A percentile compares a stretch with the other conserved stretches of the same genome.
Evolutionary conservation across 2,888 invertebrate genomes (phyloP).

Genomic region (Cordylochernes scorpioides): DNA sequence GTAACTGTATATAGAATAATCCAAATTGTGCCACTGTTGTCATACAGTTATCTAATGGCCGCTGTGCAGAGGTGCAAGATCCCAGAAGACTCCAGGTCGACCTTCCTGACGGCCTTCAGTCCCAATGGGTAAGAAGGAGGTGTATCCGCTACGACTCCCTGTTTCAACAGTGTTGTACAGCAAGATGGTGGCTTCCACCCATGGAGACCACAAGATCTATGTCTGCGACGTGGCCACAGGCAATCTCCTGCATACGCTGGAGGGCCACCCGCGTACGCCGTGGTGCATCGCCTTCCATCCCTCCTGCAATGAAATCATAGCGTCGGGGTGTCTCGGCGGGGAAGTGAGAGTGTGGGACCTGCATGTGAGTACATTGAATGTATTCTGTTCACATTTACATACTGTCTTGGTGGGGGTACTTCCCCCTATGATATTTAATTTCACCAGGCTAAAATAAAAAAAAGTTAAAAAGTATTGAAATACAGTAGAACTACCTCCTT

Average conservation of each 20-base stretch:
- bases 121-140: constrained; percentile 41
- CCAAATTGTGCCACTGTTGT: too few relatives aligned
- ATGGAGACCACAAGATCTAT: constrained; percentile 66
- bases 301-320: constrained; percentile 48
- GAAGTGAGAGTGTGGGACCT: constrained; percentile 72
- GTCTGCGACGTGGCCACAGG: constrained; percentile 51
- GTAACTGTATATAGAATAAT: too few relatives aligned
- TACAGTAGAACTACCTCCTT: too few relatives aligned
- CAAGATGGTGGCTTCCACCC: constrained; percentile 54
- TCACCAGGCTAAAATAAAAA: too few relatives aligned
- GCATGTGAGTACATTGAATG: constrained; percentile 36
- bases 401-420: too few relatives aligned
- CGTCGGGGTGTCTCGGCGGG: constrained; percentile 62
- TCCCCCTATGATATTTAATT: too few relatives aligned
- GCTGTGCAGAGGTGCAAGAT: too few relatives aligned
- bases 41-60: too few relatives aligned
- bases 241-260: constrained; percentile 43
- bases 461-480: too few relatives aligned
- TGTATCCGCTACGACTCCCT: neutral
- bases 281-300: constrained; percentile 78
- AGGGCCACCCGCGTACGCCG: constrained; percentile 60
- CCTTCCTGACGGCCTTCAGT: constrained; percentile 63
- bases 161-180: constrained; percentile 25
- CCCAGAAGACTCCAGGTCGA: too few relatives aligned
- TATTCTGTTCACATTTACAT: too few relatives aligned